A percentile compares a stretch with the other conserved stretches of the same genome.
phyloP scores from a whole-genome alignment of 2,113 vertebrate species.

The Salvelinus fontinalis region DNA sequence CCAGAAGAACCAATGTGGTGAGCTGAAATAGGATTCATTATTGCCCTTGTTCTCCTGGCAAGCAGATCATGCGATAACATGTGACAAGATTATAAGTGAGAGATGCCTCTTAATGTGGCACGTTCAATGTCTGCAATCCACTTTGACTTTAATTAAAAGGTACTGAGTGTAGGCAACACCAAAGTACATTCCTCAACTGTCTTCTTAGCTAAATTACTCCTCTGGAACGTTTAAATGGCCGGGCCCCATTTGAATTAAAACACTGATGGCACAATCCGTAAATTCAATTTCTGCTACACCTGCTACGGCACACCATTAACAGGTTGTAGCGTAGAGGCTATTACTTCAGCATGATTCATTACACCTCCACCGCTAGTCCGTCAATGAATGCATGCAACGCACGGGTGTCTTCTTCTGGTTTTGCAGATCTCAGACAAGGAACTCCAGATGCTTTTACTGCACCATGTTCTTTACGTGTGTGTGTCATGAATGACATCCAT shows the following conservation, averaged over 20 bases:
- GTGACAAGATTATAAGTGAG: background rate
- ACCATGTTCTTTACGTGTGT: conserved; percentile 4
- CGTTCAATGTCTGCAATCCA: too few species aligned
- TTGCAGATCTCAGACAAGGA: conserved; percentile 9
- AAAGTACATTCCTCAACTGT: too few species aligned
- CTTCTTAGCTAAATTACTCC: background rate
- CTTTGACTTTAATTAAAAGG: too few species aligned
- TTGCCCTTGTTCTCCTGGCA: conserved; percentile 28
- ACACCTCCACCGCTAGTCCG: too few species aligned
- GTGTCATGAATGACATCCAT: background rate
- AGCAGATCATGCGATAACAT: background rate
- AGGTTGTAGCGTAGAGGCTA: too few species aligned
- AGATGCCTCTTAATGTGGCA: too few species aligned
- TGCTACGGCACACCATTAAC: background rate
- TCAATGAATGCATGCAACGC: conserved; percentile 3
- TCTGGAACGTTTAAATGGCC: background rate
- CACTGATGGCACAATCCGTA: too few species aligned
- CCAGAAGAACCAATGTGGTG: too few species aligned
- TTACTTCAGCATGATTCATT: too few species aligned
- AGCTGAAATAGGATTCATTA: conserved; percentile 19
- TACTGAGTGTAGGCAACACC: too few species aligned
- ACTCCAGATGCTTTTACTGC: conserved; percentile 20
- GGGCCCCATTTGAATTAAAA: too few species aligned
- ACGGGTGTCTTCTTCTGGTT: conserved; percentile 20
- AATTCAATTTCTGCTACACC: too few species aligned